Conservation (phyloP, 2,888 invertebrate genomes). For the Bhutanitis thaidina region DNA sequence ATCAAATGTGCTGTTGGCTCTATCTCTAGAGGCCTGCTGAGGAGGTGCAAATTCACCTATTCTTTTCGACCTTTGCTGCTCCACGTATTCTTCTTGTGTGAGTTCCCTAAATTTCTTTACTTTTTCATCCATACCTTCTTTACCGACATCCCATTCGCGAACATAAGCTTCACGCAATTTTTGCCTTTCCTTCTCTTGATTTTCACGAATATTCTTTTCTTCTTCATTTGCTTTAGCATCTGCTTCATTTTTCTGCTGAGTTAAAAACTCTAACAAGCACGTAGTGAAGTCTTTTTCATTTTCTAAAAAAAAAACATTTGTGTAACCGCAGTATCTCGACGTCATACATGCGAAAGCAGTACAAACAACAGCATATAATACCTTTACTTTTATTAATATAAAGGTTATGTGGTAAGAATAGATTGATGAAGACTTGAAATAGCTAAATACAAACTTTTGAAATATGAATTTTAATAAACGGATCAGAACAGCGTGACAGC, state of each 20-base stretch:
- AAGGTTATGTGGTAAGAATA: not conserved
- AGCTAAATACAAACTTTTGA: no score
- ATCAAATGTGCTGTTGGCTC: slow-evolving; percentile 47
- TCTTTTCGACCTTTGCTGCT: slow-evolving; percentile 86
- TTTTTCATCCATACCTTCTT: slow-evolving; percentile 79
- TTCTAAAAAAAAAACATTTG: slow-evolving; percentile 36
- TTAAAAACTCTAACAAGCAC: slow-evolving; percentile 64
- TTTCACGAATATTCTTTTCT: slow-evolving; percentile 51
- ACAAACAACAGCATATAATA: no score
- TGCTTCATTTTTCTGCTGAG: slow-evolving; percentile 68
- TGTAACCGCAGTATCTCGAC: no score
- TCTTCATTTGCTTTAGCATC: slow-evolving; percentile 64
- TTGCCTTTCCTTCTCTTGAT: slow-evolving; percentile 69
- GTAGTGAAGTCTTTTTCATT: slow-evolving; percentile 62
- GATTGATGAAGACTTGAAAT: no score
- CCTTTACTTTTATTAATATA: no score
- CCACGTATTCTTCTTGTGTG: slow-evolving; percentile 88
- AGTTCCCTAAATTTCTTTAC: slow-evolving; percentile 75
- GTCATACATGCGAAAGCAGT: no score
- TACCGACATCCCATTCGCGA: slow-evolving; percentile 87
- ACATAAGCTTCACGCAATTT: slow-evolving; percentile 77
- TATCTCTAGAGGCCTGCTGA: slow-evolving; percentile 35
- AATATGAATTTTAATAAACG: no score
- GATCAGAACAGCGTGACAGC: no score
- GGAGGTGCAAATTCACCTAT: slow-evolving; percentile 89